Percentiles rank a stretch among this genome's conserved stretches.
phyloP scores from a whole-genome alignment of 1,140 invertebrate species.

The Nephila pilipes region DNA sequence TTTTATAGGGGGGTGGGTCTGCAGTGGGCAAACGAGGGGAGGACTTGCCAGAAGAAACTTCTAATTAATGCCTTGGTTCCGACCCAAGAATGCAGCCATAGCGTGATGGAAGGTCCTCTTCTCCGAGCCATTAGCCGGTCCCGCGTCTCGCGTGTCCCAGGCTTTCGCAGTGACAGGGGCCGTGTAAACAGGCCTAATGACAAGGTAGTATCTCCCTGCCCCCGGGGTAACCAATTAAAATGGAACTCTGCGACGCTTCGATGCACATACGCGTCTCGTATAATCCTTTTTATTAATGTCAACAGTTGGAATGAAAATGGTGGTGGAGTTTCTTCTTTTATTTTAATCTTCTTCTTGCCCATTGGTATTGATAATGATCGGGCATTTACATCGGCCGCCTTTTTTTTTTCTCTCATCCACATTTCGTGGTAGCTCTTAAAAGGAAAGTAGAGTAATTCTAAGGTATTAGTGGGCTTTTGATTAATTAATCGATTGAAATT shows the following conservation, averaged over 20 bases:
- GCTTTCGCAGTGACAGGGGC: constrained; percentile 59
- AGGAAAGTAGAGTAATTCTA: constrained; percentile 49
- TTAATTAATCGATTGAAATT: constrained; percentile 55
- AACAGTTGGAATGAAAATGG: constrained; percentile 73
- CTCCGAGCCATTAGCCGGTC: constrained; percentile 31
- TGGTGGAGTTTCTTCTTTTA: constrained; percentile 4
- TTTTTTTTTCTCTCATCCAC: constrained; percentile 1
- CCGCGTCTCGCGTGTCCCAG: constrained; percentile 61
- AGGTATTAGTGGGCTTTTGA: constrained; percentile 62
- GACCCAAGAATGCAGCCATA: constrained; percentile 50
- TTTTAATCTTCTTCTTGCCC: background rate
- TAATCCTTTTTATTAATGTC: constrained; percentile 76
- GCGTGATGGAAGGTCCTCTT: constrained; percentile 64
- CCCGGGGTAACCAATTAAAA: constrained; percentile 72
- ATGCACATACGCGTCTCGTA: constrained; percentile 60
- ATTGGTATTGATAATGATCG: constrained; percentile 59
- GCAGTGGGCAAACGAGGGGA: constrained; percentile 45
- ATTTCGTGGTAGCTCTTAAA: constrained; percentile 13
- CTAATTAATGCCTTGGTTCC: constrained; percentile 61
- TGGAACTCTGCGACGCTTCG: constrained; percentile 58
- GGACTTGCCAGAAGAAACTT: constrained; percentile 42
- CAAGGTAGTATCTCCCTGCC: constrained; percentile 69
- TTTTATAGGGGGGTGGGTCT: constrained; percentile 8
- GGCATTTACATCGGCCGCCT: background rate
- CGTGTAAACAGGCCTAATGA: constrained; percentile 76